These are phyloP conservation scores for Rhopalosiphum maidis DNA, from an alignment of 1,140 invertebrate species.

Conservation along the genomic window DNA sequence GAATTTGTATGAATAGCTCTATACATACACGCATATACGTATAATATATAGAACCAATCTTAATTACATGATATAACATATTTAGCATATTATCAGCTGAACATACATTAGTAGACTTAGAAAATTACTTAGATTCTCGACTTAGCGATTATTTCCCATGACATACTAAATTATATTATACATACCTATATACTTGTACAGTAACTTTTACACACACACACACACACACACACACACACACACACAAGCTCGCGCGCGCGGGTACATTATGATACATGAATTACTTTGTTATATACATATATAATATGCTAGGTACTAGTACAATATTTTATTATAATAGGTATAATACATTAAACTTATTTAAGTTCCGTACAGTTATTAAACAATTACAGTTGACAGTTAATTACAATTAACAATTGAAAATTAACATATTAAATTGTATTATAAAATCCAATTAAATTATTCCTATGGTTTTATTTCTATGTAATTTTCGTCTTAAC, in stretches of 20 bases:
- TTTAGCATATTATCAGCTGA: background rate
- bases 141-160: background rate
- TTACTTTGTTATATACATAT: background rate
- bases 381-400: background rate
- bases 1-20: background rate
- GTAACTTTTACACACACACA: background rate
- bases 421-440: background rate
- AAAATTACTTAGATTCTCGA: constrained; percentile 14
- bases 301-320: background rate
- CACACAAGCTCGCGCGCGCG: background rate
- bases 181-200: background rate
- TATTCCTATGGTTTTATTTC: background rate
- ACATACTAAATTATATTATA: background rate
- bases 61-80: background rate
- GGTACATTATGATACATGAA: background rate
- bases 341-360: background rate
- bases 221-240: background rate
- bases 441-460: background rate
- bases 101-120: background rate
- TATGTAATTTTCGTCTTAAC: background rate
- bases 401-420: background rate
- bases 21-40: background rate
- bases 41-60: background rate
- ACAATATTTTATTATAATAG: background rate
- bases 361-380: background rate